A percentile compares a stretch with the other conserved stretches of the same genome.
phyloP scores from a whole-genome alignment of 1,140 invertebrate species.

The Leptinotarsa texana region DNA sequence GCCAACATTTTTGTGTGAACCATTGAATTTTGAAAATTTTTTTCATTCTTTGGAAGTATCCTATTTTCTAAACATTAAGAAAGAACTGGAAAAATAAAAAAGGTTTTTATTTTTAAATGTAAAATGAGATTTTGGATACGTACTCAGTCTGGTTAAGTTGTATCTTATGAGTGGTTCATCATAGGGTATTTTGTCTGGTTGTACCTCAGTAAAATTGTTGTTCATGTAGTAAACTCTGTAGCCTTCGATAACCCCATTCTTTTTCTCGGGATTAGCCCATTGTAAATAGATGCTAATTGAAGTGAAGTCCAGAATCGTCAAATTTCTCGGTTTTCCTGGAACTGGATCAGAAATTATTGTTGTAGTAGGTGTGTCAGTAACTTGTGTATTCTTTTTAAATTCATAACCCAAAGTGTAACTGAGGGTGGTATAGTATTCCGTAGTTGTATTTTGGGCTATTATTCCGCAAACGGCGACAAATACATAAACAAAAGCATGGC shows the following conservation, averaged over 20 bases:
- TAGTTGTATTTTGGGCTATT: conserved; percentile 39
- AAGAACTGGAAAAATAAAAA: too few relatives aligned
- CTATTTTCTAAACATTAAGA: too few relatives aligned
- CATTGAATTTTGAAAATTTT: too few relatives aligned
- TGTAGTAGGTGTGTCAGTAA: conserved; percentile 43
- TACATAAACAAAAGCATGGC: conserved; percentile 50
- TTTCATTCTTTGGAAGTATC: too few relatives aligned
- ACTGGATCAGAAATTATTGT: conserved; percentile 57
- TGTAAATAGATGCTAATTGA: conserved; percentile 76
- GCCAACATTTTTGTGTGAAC: too few relatives aligned
- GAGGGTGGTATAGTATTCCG: conserved; percentile 36
- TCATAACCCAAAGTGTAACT: conserved; percentile 20
- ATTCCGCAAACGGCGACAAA: conserved; percentile 41
- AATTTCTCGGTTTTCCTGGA: conserved; percentile 80
- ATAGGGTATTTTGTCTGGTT: conserved; percentile 61
- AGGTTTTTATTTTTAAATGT: too few relatives aligned
- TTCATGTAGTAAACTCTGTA: conserved; percentile 74
- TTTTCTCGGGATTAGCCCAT: conserved; percentile 75
- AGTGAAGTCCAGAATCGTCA: conserved; percentile 74
- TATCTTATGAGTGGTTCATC: conserved; percentile 59
- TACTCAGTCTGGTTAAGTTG: conserved; percentile 66
- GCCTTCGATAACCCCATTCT: conserved; percentile 71
- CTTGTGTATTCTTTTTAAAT: conserved; percentile 28
- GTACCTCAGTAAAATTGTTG: conserved; percentile 68
- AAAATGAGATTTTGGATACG: conserved; percentile 51